A percentile compares a stretch with the other conserved stretches of the same genome.
Evolutionary conservation across 53 echinoderm and acorn worm genomes (phyloP).

Genomic region (Antedon mediterranea): DNA sequence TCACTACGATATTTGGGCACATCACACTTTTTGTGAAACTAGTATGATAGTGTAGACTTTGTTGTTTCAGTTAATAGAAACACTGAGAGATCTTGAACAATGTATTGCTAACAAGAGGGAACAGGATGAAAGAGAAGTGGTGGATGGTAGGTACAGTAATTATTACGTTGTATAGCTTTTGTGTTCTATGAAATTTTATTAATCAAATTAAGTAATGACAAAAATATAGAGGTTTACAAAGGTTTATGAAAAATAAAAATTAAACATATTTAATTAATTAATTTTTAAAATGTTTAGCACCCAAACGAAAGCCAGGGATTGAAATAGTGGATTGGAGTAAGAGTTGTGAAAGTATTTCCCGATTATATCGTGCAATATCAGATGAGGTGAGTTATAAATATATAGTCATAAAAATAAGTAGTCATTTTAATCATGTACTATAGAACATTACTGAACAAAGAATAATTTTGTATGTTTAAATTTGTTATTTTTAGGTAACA

Average conservation of each 20-base stretch:
- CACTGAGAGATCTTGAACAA: constrained; percentile 27
- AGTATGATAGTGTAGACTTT: not conserved
- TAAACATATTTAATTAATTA: not conserved
- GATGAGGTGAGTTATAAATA: constrained; percentile 22
- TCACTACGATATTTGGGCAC: not conserved
- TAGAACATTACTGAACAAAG: too few relatives aligned
- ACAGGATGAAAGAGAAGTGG: constrained; percentile 35
- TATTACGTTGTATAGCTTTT: not conserved
- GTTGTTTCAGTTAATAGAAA: constrained; percentile 37
- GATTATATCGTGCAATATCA: constrained; percentile 56
- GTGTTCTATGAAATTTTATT: not conserved
- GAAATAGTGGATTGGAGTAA: constrained; percentile 41
- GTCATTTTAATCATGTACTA: too few relatives aligned
- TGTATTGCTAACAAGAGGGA: constrained; percentile 24
- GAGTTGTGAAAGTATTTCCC: constrained; percentile 30
- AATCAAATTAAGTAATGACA: too few relatives aligned
- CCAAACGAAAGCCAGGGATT: constrained; percentile 24
- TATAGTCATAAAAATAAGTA: too few relatives aligned
- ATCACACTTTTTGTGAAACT: not conserved
- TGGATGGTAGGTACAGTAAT: constrained; percentile 41
- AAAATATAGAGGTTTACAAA: not conserved
- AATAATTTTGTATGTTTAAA: too few relatives aligned
- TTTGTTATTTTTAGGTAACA: constrained; percentile 30
- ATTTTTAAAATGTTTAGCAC: constrained; percentile 13
- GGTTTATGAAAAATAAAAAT: not conserved